A percentile compares a stretch with the other conserved stretches of the same genome.
Evolutionary conservation across 2,797 vertebrate species (phyloP).

Genomic region (Spinibarbus caldwelli): DNA sequence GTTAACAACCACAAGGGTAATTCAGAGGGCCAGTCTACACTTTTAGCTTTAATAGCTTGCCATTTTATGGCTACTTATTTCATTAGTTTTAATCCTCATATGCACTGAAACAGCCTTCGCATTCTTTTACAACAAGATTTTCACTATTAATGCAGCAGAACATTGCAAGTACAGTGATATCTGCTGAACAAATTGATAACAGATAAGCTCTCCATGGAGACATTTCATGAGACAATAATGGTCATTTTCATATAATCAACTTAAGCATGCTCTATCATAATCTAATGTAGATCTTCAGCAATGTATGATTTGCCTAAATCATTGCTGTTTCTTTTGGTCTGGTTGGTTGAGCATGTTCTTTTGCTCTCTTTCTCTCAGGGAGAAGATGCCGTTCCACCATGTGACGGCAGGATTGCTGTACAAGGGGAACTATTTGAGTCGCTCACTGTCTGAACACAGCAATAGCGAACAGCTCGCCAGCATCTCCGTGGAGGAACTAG

Average conservation of each 20-base stretch:
- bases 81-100: background rate
- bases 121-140: background rate
- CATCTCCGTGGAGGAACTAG: slow-evolving; percentile 95
- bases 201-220: background rate
- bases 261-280: background rate
- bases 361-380: slow-evolving; percentile 73
- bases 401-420: slow-evolving; percentile 97
- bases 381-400: slow-evolving; percentile 99
- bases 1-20: background rate
- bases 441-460: slow-evolving; percentile 90
- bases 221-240: background rate
- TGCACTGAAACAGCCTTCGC: background rate
- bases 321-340: background rate
- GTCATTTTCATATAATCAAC: background rate
- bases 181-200: background rate
- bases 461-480: slow-evolving; percentile 95
- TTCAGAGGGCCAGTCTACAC: background rate
- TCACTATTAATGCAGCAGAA: background rate
- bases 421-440: slow-evolving; percentile 97
- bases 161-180: background rate
- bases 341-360: slow-evolving; percentile 4
- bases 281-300: background rate
- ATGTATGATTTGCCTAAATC: background rate
- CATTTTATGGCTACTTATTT: slow-evolving; percentile 8
- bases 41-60: background rate